Percentiles rank a stretch among this genome's conserved stretches.
Conservation (phyloP, 37 sponge, comb jelly and placozoan species). For the Haliclona indistincta region DNA sequence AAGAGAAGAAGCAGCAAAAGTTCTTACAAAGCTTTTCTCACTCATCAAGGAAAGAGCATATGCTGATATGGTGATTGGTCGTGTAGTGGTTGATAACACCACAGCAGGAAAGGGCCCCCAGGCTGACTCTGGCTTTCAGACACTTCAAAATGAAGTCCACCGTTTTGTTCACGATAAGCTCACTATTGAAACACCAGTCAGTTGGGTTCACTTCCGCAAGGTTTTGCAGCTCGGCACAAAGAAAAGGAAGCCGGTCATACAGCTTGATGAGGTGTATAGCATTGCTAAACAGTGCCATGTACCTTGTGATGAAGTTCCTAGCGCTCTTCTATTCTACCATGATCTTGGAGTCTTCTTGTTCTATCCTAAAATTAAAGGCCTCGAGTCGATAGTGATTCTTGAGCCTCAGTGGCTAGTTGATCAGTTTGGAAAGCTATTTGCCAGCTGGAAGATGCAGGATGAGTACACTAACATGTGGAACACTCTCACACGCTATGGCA, state of each 20-base stretch:
- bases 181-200: constrained; percentile 26
- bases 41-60: neutral
- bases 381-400: constrained; percentile 25
- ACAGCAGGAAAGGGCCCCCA: constrained; percentile 44
- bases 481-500: constrained; percentile 14
- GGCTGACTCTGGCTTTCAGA: constrained; percentile 33
- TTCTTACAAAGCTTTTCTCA: constrained; percentile 13
- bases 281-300: constrained; percentile 30
- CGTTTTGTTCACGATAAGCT: constrained; percentile 26
- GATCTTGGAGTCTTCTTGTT: constrained; percentile 51
- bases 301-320: constrained; percentile 6
- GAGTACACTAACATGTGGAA: constrained; percentile 8
- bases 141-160: constrained; percentile 1
- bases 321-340: constrained; percentile 61
- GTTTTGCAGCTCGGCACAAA: constrained; percentile 20
- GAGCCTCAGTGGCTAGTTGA: constrained; percentile 52
- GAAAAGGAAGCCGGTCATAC: constrained; percentile 11
- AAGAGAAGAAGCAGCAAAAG: no score
- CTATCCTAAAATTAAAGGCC: constrained; percentile 22
- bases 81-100: constrained; percentile 50
- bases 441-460: no score
- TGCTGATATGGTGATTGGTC: neutral
- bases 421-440: constrained; percentile 27
- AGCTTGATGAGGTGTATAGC: neutral
- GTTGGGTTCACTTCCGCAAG: constrained; percentile 58